Evolutionary conservation across 2,113 vertebrate genomes (phyloP), one percentile per base, ranked within the genome.

Genomic region (Dasyornis broadbenti): DNA sequence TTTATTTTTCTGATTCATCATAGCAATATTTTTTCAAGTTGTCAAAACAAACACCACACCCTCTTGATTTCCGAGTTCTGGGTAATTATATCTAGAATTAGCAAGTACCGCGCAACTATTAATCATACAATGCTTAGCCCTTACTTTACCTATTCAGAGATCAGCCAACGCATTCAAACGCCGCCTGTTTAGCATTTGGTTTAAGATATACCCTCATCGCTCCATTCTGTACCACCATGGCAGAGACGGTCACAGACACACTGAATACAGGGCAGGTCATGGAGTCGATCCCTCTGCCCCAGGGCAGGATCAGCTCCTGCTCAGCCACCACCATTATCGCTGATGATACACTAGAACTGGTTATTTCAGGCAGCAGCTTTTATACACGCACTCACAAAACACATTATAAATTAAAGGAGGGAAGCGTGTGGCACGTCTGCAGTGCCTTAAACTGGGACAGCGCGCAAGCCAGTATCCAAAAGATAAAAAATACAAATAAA

Each of bases 31-130:
- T 94, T 92, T 86, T 84, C 78, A 82, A 91, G 81, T 93, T 96
- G 94, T 97, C 93, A 94, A 97, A 97, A 97, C 94, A 97, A 98
- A 97, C 86, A 95, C 94, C 97, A 97, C 97, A 95, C 97, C 97
- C 97, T 94, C 95, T 86, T 42, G n/a, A 93, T 92, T 96, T 96
- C 95, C 88, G 87, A 92, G 95, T 82, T 96, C 93, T 82, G 63
- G 79, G 88, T 82, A 94, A 86, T 95, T 93, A 93, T 47, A 61
- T 40, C 49, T 56, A 40, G 88, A 86, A 89, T 90, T 87, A 95
- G 70, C 91, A 64, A 81, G 81, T 47, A 63, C 63, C 5, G 10
- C 16, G 50, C 81, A 92, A 69, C 86, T 60, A 90, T 82, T 94
- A 96, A 95, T 96, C 96, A 96, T 7, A 56, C 14, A 15, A 35